Evolutionary conservation across 2,113 vertebrate species (phyloP).

Genomic region (Nothocercus julius): DNA sequence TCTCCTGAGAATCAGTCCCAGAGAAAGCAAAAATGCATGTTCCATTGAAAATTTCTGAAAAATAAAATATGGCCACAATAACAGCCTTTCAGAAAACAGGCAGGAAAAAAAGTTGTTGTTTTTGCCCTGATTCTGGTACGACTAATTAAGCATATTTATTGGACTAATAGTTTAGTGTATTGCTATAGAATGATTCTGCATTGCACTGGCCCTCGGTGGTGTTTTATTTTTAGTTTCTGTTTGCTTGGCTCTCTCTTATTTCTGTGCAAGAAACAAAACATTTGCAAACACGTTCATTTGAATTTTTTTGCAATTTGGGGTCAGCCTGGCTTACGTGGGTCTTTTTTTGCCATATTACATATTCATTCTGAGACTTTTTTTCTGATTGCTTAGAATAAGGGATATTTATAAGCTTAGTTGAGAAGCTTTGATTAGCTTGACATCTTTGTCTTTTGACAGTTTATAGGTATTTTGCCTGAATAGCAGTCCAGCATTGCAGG

Average conservation of each 20-base stretch:
- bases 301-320: background rate
- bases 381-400: background rate
- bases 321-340: background rate
- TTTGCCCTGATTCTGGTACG: background rate
- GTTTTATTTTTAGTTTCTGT: conserved; percentile 33
- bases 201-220: background rate
- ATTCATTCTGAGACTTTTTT: background rate
- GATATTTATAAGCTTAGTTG: conserved; percentile 23
- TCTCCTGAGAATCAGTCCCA: background rate
- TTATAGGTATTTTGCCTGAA: conserved; percentile 1
- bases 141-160: conserved; percentile 58
- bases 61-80: background rate
- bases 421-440: background rate
- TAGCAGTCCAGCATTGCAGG: background rate
- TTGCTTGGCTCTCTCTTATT: background rate
- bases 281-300: background rate
- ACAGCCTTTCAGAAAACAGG: background rate
- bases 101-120: background rate
- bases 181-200: background rate
- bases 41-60: background rate
- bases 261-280: background rate
- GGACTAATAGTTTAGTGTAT: background rate
- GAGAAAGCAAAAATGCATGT: background rate
- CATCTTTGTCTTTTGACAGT: conserved; percentile 10
- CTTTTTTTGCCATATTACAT: background rate